Evolutionary conservation across 2,113 vertebrate genomes (phyloP), one percentile per base, ranked within the genome.

Genomic region (Spermophilus dauricus): DNA sequence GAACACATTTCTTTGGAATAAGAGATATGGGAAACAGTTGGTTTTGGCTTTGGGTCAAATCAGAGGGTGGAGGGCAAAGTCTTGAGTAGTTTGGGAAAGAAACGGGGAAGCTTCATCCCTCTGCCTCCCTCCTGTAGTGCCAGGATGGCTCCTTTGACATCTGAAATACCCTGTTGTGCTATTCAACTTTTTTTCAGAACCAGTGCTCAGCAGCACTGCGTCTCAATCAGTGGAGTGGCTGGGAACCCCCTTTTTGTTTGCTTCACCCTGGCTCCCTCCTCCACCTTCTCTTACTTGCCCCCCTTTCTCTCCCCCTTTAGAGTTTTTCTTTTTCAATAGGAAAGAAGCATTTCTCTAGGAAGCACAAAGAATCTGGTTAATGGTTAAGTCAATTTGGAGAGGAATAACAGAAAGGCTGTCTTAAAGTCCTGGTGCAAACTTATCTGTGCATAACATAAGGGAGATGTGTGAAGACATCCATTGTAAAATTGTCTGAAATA

Each of bases 331-430:
- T 97, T 94, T 95, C 86, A 94, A 87, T 78, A 75, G 80, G 65
- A 95, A 80, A 93, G 86, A 84, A 95, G 34, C 56, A 96, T 84
- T 96, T 93, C 28, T 93, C 80, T 95, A 83, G 70, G 73, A 77
- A 95, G 8, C 82, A 95, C 95, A 97, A 95, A 91, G 86, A 77
- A 34, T 34, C 6, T 24, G 61, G 70, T 89, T 84, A 91, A 72
- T 87, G 34, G 56, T 37, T 70, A 83, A 48, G 75, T 91, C 63
- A 67, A 76, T 93, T 83, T 76, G 82, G 48, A 58, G 58, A 93
- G 69, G 82, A 95, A 91, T 84, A 72, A 32, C 30, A 73, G 67
- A 42, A 56, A 95, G 39, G 0, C 65, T 63, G 65, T 26, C 37
- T 82, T 32, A 16, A 63, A 7, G 17, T 53, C 58, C 48, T 18